Evolutionary conservation across 2,888 invertebrate species (phyloP), one percentile per base, ranked within the genome.

Genomic region (Drosophila prolongata): DNA sequence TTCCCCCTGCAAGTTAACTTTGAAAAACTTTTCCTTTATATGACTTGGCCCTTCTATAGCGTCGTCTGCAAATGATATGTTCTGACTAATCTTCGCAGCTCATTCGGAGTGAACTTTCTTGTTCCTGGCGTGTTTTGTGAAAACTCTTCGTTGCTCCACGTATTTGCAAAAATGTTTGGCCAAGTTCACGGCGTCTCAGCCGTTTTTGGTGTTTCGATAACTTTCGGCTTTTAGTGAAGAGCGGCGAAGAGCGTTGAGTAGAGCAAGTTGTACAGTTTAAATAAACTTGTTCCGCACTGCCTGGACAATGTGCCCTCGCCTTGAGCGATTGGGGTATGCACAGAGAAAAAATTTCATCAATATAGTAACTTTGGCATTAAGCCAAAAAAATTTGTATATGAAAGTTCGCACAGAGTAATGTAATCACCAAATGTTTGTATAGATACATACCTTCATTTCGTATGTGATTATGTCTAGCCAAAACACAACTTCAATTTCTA

Each of bases 241-340:
- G 24, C 24, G 24, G 3, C 24, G 24, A 24, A 24, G 24, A 24
- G 24, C 24, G 24, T 24, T 0, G 24, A 24, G 24, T 24, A 24
- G 61, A 58, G 67, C 80, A 80, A 79, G 81, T 74, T 85, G 70
- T 78, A 67, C 80, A 87, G 79, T 85, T 87, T 86, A 87, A 86
- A 86, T 86, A 87, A 87, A 86, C 88, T 86, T 86, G 80, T 86
- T 82, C 80, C 73, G 73, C 68, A 74, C 56, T 50, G 73, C 70
- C 58, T 75, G 87, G 80, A 83, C 84, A 85, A 84, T 83, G 81
- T 73, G 84, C 65, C 64, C 16, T 1, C 30, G 50, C 6, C 2
- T n/a, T 19, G 13, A 14, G n/a, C n/a, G 9, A n/a, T 37, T 13
- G 6, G 5, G 4, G 6, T n/a, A 4, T 74, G 47, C 54, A 66